Base-by-base conservation (phyloP, 2,113 vertebrate species). In the Elephantulus edwardii region DNA sequence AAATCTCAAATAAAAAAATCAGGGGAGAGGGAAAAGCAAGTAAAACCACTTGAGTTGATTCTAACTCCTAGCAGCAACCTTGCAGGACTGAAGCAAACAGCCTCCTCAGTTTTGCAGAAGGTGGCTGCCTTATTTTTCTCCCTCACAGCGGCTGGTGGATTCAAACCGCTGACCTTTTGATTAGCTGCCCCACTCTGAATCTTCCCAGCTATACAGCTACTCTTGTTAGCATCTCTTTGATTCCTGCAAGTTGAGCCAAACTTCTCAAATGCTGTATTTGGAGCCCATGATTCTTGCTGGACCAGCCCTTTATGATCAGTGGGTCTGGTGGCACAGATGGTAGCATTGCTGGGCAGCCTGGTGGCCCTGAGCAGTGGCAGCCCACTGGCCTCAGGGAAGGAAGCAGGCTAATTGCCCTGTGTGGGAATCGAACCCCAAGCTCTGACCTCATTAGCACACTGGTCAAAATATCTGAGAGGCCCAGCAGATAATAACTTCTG, bases 361-460 rank as follows among this genome's bases (percentile, higher is more conserved):
- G 11, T 0, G 1, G 46, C 7, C 12, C 24, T 50, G 42, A 22
- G 50, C 4, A 33, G 50, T 22, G 16, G n/a, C 90, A 42, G 44
- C 16, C 62, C 50, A n/a, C n/a, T n/a, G 46, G 54, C 44, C 40
- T 42, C 46, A 3, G 5, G 50, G 11, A 72, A 87, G 46, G 76
- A 35, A 71, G 52, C 9, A 26, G 42, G 60, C 56, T 86, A 91
- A 88, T 64, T 89, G 88, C 79, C 42, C 28, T 48, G 33, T 50
- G 40, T 88, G 92, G 92, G 85, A 81, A 87, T 60, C 10, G 42
- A 90, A 83, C 77, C 30, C 28, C 38, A 50, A 66, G 68, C 79
- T n/a, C 80, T 42, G 79, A 58, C 83, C 83, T 96, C 88, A 88
- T 90, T 80, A 90, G 22, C 52, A 58, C 72, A 33, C 66, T 52